Conservation (phyloP, 1,140 invertebrate species). For the Ridgeia piscesae region DNA sequence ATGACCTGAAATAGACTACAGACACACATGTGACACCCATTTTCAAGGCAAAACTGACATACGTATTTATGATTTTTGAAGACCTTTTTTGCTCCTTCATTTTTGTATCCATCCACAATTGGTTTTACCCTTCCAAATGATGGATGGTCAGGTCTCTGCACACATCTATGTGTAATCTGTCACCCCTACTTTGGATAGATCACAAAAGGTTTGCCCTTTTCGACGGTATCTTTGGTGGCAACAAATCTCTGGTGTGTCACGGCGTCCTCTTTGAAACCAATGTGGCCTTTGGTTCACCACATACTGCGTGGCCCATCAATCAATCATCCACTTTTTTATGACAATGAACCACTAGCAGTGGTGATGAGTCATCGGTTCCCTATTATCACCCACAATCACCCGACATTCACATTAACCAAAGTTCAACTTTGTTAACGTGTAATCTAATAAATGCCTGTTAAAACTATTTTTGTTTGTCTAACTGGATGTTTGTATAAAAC, state of each 20-base stretch:
- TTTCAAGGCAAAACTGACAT: no score
- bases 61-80: no score
- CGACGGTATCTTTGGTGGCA: background rate
- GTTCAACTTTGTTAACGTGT: background rate
- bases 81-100: no score
- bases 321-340: background rate
- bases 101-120: no score
- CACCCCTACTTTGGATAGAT: no score
- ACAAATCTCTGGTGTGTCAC: background rate
- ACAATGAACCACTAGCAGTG: background rate
- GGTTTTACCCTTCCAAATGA: no score
- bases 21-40: no score
- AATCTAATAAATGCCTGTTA: background rate
- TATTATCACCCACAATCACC: slow-evolving; percentile 13
- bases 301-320: background rate
- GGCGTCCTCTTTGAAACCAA: background rate
- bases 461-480: background rate
- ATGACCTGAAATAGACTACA: no score
- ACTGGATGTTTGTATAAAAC: background rate
- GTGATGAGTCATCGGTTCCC: background rate
- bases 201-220: no score
- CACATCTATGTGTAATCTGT: no score
- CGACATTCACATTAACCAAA: background rate
- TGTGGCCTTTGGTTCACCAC: background rate
- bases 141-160: no score